Evolutionary conservation across 2,113 vertebrate species (phyloP), one percentile per base, ranked within the genome.

Genomic region (Chinchilla lanigera): DNA sequence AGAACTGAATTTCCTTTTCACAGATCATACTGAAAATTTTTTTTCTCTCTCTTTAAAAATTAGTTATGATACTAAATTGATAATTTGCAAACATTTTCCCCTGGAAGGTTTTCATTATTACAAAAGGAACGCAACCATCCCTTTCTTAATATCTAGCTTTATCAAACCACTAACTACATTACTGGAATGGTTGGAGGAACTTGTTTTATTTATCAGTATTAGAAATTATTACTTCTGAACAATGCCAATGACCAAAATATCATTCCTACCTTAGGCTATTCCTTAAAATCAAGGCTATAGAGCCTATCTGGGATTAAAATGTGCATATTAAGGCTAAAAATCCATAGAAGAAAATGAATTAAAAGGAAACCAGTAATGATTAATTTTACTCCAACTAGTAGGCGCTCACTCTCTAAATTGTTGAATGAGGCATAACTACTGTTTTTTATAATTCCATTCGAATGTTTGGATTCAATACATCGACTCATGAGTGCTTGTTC

Each of bases 261-360:
- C 12, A 17, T 17, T 61, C 17, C 17, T 63, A 11, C 26, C 41
- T 84, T 90, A 24, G 61, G 28, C 8, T 33, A 0, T 28, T 2
- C 54, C 38, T 84, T 47, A 35, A 14, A 41, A 10, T 3, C 0
- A 0, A 35, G 14, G 10, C 17, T 22, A 0, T 1, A 3, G 20
- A 0, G 54, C 14, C 9, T 35, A 20, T 38, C 24, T 38, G 30
- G 69, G 63, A 54, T 60, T 69, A 28, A 63, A 30, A 63, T 7
- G 1, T 84, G 50, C 0, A 9, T 16, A 24, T 54, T 30, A 2
- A 33, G 2, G 19, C 38, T 52, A n/a, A 61, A 54, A 81, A 52
- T 16, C 1, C 78, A 4, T 50, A 17, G 33, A 85, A 52, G 75
- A 17, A 38, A n/a, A 26, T 7, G 14, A 35, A 2, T 67, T 20